These are phyloP conservation scores for Hippopotamyrus pictus DNA, from an alignment of 2,797 vertebrate species.

Conservation along the genomic window DNA sequence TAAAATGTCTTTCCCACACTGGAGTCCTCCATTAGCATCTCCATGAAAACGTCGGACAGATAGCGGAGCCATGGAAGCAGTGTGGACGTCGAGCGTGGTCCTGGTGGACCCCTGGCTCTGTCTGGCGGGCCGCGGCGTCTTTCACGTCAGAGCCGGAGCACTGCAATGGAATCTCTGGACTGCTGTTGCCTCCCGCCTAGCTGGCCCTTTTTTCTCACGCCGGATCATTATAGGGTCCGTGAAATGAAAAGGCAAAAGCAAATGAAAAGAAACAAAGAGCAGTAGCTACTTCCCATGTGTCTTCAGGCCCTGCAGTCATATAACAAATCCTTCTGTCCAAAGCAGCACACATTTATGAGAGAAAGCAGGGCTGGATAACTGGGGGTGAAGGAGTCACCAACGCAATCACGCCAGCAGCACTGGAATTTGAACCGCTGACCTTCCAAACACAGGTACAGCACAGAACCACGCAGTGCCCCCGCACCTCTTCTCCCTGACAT, in stretches of 20 bases:
- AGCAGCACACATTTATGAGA: not conserved
- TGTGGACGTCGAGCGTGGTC: not conserved
- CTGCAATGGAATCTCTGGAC: not conserved
- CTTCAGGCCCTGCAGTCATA: not conserved
- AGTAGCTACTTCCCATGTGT: not conserved
- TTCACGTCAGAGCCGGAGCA: not conserved
- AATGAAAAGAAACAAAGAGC: not conserved
- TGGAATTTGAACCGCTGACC: not conserved
- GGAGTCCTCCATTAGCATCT: not conserved
- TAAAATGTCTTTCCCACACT: slow-evolving; percentile 6
- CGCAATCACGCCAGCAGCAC: not conserved
- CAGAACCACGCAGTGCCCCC: not conserved
- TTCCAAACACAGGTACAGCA: not conserved
- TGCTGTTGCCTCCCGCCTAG: not conserved
- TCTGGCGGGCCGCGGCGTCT: not conserved
- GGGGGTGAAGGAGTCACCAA: not conserved
- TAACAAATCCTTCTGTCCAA: not conserved
- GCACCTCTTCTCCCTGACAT: not conserved
- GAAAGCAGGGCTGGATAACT: not conserved
- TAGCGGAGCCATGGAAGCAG: not conserved
- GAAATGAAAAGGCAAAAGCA: not conserved
- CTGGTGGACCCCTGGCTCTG: not conserved
- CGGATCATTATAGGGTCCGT: not conserved
- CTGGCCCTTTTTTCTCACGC: not conserved
- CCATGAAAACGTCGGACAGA: not conserved